phyloP scores from a whole-genome alignment of 2,797 vertebrate genomes.

The Selene dorsalis region DNA sequence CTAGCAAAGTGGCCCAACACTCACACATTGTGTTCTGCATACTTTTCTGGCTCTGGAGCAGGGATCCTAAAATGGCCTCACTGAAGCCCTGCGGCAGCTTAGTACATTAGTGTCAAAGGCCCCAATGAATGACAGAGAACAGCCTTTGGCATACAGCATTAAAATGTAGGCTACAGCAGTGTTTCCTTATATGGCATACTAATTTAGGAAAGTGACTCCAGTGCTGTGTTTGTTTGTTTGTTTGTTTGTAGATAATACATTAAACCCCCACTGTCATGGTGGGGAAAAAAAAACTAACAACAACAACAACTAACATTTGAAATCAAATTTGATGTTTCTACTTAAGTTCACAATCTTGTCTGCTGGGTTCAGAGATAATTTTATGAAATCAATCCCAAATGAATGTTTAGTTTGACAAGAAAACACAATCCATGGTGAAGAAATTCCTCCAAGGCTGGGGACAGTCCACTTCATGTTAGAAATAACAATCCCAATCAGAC shows the following conservation, averaged over 20 bases:
- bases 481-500: not conserved
- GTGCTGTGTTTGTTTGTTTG: constrained; percentile 26
- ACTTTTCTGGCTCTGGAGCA: constrained; percentile 56
- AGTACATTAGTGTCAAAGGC: constrained; percentile 79
- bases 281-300: not conserved
- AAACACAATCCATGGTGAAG: not conserved
- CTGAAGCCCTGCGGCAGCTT: constrained; percentile 68
- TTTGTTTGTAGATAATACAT: constrained; percentile 42
- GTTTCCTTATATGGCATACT: constrained; percentile 37
- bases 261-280: constrained; percentile 18
- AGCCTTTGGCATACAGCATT: constrained; percentile 59
- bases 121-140: constrained; percentile 72
- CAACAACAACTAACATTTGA: not conserved
- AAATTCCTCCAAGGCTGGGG: not conserved
- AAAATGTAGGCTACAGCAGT: constrained; percentile 61
- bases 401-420: not conserved
- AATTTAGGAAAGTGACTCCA: constrained; percentile 42
- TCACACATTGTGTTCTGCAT: constrained; percentile 57
- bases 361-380: constrained; percentile 3
- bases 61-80: constrained; percentile 69
- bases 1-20: constrained; percentile 54
- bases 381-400: not conserved
- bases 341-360: constrained; percentile 17
- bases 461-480: not conserved
- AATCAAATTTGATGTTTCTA: constrained; percentile 33